phyloP scores from a whole-genome alignment of 2,113 vertebrate genomes.

The Columbina picui region DNA sequence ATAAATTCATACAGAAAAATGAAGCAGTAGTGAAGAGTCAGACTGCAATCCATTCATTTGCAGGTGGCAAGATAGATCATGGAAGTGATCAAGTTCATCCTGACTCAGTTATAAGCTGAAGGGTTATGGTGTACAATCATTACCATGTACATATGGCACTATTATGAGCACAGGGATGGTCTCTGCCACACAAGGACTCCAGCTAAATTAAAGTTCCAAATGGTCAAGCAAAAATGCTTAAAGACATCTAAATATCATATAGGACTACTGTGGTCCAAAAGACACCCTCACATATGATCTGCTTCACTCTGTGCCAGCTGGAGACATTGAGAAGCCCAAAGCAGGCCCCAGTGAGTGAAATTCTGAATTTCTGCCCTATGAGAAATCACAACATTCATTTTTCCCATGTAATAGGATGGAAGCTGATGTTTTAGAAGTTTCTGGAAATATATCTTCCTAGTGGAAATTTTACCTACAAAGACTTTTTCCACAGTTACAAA shows the following conservation, averaged over 20 bases:
- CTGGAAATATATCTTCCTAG: accelerated
- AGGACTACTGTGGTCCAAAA: background rate
- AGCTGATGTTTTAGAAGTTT: background rate
- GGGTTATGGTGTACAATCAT: background rate
- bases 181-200: background rate
- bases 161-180: accelerated
- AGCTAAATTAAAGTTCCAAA: background rate
- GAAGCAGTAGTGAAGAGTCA: background rate
- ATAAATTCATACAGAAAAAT: background rate
- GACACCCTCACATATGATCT: background rate
- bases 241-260: background rate
- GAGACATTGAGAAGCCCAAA: background rate
- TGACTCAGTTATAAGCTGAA: background rate
- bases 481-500: background rate
- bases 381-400: background rate
- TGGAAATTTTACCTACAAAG: background rate
- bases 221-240: background rate
- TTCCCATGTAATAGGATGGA: background rate
- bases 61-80: background rate
- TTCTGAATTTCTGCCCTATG: background rate
- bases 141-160: background rate
- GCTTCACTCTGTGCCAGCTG: accelerated
- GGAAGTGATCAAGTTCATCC: background rate
- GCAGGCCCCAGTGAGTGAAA: background rate
- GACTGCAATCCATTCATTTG: background rate